Percentiles rank a stretch among this genome's conserved stretches.
These are phyloP conservation scores for Magallana ariakensis DNA, from an alignment of 1,140 invertebrate genomes.

Conservation along the genomic window DNA sequence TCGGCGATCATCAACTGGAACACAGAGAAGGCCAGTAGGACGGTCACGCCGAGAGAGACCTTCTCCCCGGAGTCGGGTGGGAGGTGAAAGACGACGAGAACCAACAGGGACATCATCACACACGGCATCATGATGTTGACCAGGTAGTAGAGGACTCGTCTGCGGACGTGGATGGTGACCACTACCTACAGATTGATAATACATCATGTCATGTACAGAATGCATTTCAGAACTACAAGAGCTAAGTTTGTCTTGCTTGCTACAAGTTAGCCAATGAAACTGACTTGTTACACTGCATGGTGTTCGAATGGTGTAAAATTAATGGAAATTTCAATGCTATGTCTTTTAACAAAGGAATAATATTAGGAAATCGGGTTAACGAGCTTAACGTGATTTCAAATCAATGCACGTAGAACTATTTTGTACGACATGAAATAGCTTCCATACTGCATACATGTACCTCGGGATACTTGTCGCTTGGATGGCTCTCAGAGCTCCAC, in stretches of 20 bases:
- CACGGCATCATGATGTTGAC: slow-evolving; percentile 51
- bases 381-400: no score
- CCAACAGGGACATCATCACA: slow-evolving; percentile 59
- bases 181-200: slow-evolving; percentile 29
- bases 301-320: no score
- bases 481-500: neutral
- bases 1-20: slow-evolving; percentile 60
- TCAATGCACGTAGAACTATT: no score
- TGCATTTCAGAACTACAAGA: neutral
- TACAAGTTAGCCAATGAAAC: no score
- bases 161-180: slow-evolving; percentile 36
- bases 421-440: no score
- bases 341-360: no score
- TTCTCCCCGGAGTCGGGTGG: slow-evolving; percentile 67
- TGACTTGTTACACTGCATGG: no score
- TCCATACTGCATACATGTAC: neutral
- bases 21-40: slow-evolving; percentile 57
- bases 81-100: slow-evolving; percentile 65
- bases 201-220: neutral
- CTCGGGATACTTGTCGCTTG: slow-evolving; percentile 35
- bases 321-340: no score
- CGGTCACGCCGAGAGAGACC: slow-evolving; percentile 58
- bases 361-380: no score
- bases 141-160: slow-evolving; percentile 45
- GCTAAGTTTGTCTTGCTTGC: no score